phyloP scores from a whole-genome alignment of 2,888 invertebrate species.

The Lochmaea capreae region DNA sequence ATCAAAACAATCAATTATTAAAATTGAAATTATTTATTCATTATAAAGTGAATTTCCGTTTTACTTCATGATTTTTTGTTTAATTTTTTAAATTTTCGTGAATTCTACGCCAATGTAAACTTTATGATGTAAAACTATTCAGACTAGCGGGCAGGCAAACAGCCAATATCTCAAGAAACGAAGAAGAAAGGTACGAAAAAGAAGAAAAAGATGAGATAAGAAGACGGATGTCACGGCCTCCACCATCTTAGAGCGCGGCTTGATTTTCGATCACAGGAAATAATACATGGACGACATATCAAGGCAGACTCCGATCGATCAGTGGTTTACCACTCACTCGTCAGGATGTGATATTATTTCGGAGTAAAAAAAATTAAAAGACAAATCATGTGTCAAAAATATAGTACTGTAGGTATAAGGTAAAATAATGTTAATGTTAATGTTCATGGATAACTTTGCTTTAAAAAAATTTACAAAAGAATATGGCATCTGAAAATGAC shows the following conservation, averaged over 20 bases:
- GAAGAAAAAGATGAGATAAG: constrained; percentile 19
- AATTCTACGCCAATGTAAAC: constrained; percentile 1
- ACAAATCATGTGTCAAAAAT: constrained; percentile 8
- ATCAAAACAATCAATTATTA: too few species aligned
- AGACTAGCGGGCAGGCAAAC: constrained; percentile 14
- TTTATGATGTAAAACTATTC: constrained; percentile 10
- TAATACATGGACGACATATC: constrained; percentile 34
- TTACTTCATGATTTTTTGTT: background rate
- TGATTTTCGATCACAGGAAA: constrained; percentile 36
- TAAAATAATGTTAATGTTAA: background rate
- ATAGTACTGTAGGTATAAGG: background rate
- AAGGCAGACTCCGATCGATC: constrained; percentile 34
- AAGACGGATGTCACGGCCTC: constrained; percentile 25
- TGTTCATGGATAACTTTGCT: background rate
- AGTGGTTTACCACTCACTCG: constrained; percentile 15
- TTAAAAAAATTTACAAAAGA: too few species aligned
- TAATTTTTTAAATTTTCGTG: background rate
- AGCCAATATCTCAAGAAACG: constrained; percentile 13
- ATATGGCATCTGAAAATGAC: too few species aligned
- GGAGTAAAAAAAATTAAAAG: background rate
- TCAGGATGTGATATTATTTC: constrained; percentile 3
- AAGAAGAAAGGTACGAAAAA: constrained; percentile 13
- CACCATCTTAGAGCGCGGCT: constrained; percentile 19
- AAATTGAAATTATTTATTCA: too few species aligned
- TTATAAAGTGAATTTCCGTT: too few species aligned